These are phyloP conservation scores for Seriola rivoliana DNA, from an alignment of 2,113 vertebrate species.

Conservation along the genomic window DNA sequence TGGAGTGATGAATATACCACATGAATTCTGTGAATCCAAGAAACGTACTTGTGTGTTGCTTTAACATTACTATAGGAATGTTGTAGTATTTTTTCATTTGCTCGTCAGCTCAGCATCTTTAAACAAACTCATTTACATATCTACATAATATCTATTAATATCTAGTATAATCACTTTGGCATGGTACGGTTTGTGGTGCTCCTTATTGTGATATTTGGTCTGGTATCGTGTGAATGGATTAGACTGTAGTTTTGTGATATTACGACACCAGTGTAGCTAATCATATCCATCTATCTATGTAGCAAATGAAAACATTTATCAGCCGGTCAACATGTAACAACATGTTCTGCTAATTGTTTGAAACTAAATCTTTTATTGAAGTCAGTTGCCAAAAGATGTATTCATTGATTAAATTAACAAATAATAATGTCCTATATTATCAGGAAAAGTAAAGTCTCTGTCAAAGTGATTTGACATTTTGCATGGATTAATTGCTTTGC, in stretches of 20 bases:
- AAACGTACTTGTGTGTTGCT: too few species aligned
- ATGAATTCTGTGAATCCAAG: too few species aligned
- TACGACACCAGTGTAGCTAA: background rate
- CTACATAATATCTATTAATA: background rate
- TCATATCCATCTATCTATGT: constrained; percentile 52
- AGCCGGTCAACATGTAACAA: constrained; percentile 18
- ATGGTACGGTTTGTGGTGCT: constrained; percentile 19
- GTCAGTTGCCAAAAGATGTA: background rate
- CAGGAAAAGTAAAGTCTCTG: background rate
- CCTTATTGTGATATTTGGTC: constrained; percentile 16
- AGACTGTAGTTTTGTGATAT: constrained; percentile 15
- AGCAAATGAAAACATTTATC: constrained; percentile 44
- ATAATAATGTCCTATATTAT: background rate
- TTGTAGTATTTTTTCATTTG: background rate
- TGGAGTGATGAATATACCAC: too few species aligned
- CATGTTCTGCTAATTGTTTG: background rate
- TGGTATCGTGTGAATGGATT: constrained; percentile 18
- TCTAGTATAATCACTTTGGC: constrained; percentile 23
- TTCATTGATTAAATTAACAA: background rate
- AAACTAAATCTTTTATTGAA: background rate
- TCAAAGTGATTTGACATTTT: background rate
- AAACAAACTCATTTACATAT: background rate
- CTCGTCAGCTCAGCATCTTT: background rate
- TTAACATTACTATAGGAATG: too few species aligned
- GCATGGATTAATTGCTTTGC: too few species aligned